Base-by-base conservation (phyloP, 2,113 vertebrate species). In the Notiomystis cincta region DNA sequence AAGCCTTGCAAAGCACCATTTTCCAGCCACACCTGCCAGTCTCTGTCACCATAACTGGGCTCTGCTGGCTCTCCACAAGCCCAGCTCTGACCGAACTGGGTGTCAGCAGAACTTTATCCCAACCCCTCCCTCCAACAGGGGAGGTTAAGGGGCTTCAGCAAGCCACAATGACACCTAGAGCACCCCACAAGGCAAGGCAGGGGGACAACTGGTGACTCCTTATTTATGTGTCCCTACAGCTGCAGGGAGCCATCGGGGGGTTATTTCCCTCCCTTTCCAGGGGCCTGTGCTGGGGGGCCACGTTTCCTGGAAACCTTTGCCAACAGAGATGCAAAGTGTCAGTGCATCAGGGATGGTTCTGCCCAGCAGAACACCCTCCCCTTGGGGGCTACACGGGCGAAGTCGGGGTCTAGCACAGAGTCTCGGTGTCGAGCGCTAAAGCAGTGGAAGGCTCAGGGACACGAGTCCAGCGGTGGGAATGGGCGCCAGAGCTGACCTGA, bases 401-500 rank as follows among this genome's bases (percentile, higher is more conserved):
- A 44, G 25, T 23, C 2, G 1, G 37, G 50, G 51, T 24, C 20
- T 9, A 22, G 76, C 54, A 33, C 1, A 2, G 24, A 44, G 13
- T 18, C 40, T 13, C 1, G 15, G 2, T 30, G 82, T 11, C 48
- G 8, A 53, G 85, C 50, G 19, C 67, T 30, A 45, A 53, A 16
- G 82, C 3, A 37, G 76, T 24, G 45, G 56, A 19, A 61, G 70
- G 93, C 90, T 91, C 70, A 62, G 87, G 73, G 72, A 87, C 84
- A 45, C 1, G 13, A 47, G 69, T 8, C 69, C 65, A 83, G 31
- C 60, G 25, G 93, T 66, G 82, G 92, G 86, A 80, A 92, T 37
- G n/a, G 75, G 83, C 78, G 47, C 40, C n/a, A 33, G 21, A 70
- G 58, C 87, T 90, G 90, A 99, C 99, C 99, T 98, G 96, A 99